Base-by-base conservation (phyloP, 2,113 vertebrate genomes). In the Megaceryle maxima region DNA sequence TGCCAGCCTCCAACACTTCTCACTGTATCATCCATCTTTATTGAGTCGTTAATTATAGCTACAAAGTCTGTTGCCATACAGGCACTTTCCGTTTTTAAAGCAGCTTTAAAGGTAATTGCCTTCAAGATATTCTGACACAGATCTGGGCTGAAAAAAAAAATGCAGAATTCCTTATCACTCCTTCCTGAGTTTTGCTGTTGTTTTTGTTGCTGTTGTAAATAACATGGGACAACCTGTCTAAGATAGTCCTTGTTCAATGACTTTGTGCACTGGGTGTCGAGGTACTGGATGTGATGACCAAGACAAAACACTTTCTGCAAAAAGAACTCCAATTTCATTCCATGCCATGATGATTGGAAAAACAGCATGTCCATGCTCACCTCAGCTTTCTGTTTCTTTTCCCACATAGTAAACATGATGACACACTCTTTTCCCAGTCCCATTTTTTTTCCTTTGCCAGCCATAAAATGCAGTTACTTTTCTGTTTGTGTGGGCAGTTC, bases 21-120 rank as follows among this genome's bases (percentile, higher is more conserved):
- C 83, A 57, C 43, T 88, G 68, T 88, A 86, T 81, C 93, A 94
- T 92, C 79, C 0, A 0, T 96, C 92, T 93, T 93, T 92, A 95
- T 60, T 93, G 94, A 96, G 86, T 66, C 94, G 92, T 92, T 93
- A 95, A 94, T 93, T 94, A 93, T 85, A 96, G 95, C 83, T 87
- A 83, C 11, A 2, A 86, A 84, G 92, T 57, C 88, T 90, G 72
- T 72, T 95, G 79, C 83, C 68, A 68, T 81, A 92, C 70, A 77
- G 56, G 76, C 83, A 84, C 76, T 92, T 95, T 87, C 87, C 53
- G 67, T 95, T 92, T 96, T 92, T 87, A 95, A 96, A 86, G 72
- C n/a, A 70, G 64, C 56, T 93, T 95, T 94, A 92, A 94, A 94
- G 88, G 93, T 93, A 95, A 43, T 68, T 92, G 68, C 13, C 72